Percentiles rank a stretch among this genome's conserved stretches.
phyloP scores from a whole-genome alignment of 1,140 invertebrate genomes.

The Gryllus bimaculatus region DNA sequence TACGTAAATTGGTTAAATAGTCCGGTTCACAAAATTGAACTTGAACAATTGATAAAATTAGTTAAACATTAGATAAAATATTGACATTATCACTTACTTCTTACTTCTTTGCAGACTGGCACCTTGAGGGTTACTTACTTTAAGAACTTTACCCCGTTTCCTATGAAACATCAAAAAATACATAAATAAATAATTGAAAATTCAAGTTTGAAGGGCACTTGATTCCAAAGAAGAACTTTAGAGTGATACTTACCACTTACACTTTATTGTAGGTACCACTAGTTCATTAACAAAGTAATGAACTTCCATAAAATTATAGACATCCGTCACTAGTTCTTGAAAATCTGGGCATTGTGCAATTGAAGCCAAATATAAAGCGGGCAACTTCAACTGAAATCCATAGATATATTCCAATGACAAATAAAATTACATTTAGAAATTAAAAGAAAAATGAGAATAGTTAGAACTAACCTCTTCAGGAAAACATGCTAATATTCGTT shows the following conservation, averaged over 20 bases:
- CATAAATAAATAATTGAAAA: not conserved
- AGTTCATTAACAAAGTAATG: not conserved
- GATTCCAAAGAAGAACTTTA: not conserved
- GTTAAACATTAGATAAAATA: too few species aligned
- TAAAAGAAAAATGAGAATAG: not conserved
- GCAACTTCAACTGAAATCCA: not conserved
- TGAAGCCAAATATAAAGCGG: not conserved
- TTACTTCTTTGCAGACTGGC: not conserved
- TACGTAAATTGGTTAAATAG: too few species aligned
- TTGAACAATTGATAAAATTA: too few species aligned
- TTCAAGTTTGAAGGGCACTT: not conserved
- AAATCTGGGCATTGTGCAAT: not conserved
- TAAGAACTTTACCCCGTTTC: not conserved
- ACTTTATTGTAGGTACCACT: not conserved
- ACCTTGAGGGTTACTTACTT: not conserved
- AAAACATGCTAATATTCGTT: not conserved
- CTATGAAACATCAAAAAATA: not conserved
- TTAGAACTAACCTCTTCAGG: not conserved
- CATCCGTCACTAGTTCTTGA: not conserved
- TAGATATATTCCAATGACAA: not conserved
- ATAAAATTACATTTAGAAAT: not conserved
- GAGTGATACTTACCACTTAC: not conserved
- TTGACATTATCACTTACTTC: too few species aligned
- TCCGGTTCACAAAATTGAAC: too few species aligned
- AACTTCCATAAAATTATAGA: not conserved